Conservation (phyloP, 2,797 vertebrate species). For the Pseudochaenichthys georgianus region DNA sequence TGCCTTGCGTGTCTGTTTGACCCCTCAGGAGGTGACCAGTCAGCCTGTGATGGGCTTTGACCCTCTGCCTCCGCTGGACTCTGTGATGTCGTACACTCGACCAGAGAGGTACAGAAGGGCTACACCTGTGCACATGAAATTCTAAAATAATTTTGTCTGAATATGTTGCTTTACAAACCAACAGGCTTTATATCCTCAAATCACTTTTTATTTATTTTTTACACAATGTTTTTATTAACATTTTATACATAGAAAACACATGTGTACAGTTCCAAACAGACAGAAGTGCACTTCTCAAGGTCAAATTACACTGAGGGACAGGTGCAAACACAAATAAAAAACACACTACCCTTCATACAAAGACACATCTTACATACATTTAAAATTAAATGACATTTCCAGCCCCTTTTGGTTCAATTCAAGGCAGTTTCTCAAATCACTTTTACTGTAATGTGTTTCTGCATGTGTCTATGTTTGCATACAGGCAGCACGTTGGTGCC, state of each 20-base stretch:
- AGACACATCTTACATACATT: no score
- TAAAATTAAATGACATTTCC: no score
- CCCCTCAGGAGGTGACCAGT: constrained; percentile 92
- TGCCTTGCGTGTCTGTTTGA: constrained; percentile 16
- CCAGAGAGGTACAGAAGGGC: constrained; percentile 90
- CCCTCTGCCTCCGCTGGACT: constrained; percentile 94
- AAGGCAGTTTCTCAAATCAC: not conserved
- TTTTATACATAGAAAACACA: no score
- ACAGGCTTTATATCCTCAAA: not conserved
- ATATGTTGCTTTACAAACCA: constrained; percentile 4
- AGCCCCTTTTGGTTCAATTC: no score
- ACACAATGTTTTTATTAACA: no score
- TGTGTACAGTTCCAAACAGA: no score
- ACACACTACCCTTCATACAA: no score
- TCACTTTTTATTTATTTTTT: no score
- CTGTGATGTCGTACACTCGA: constrained; percentile 90
- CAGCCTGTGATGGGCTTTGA: constrained; percentile 96
- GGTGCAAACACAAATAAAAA: no score
- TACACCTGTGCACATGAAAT: not conserved
- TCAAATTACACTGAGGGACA: no score
- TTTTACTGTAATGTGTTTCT: not conserved
- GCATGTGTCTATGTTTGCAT: constrained; percentile 20
- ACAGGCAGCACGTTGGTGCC: constrained; percentile 79
- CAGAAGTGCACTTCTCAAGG: no score
- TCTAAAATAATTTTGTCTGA: not conserved